phyloP scores from a whole-genome alignment of 2,888 invertebrate species.

The Notodonta ziczac region DNA sequence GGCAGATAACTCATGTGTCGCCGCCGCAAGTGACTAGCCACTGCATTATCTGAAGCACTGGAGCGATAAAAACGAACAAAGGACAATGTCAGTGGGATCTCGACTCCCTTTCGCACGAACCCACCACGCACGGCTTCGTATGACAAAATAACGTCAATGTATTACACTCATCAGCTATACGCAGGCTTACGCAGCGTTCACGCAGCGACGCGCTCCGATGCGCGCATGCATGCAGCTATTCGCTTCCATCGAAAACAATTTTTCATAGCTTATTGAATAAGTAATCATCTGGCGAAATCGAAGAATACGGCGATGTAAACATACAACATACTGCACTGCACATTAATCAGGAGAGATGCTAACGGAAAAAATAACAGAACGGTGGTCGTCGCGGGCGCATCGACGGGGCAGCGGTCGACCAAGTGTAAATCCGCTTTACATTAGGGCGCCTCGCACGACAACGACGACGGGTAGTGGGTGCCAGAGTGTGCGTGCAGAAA shows the following conservation, averaged over 20 bases:
- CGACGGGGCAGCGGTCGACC: constrained; percentile 36
- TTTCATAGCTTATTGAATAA: constrained; percentile 69
- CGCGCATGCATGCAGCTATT: constrained; percentile 63
- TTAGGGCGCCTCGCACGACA: constrained; percentile 53
- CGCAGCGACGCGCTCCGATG: constrained; percentile 58
- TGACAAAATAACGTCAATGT: constrained; percentile 77
- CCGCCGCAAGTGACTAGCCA: constrained; percentile 49
- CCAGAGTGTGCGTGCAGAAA: constrained; percentile 65
- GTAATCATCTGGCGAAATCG: constrained; percentile 70
- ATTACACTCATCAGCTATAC: constrained; percentile 51
- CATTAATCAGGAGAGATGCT: constrained; percentile 37
- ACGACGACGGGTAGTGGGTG: constrained; percentile 44
- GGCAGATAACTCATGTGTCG: constrained; percentile 74
- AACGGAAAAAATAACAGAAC: constrained; percentile 30
- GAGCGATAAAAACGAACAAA: constrained; percentile 83
- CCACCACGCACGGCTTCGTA: constrained; percentile 63
- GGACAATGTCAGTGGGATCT: constrained; percentile 79
- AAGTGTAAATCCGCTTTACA: constrained; percentile 62
- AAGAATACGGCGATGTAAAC: constrained; percentile 47
- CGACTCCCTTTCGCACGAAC: constrained; percentile 79
- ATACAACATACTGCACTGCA: constrained; percentile 10
- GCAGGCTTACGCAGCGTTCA: constrained; percentile 53
- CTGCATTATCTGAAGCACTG: constrained; percentile 78
- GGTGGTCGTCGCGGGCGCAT: constrained; percentile 23
- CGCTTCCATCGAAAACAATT: constrained; percentile 61